Evolutionary conservation across 2,113 vertebrate genomes (phyloP).

Genomic region (Sander lucioperca): DNA sequence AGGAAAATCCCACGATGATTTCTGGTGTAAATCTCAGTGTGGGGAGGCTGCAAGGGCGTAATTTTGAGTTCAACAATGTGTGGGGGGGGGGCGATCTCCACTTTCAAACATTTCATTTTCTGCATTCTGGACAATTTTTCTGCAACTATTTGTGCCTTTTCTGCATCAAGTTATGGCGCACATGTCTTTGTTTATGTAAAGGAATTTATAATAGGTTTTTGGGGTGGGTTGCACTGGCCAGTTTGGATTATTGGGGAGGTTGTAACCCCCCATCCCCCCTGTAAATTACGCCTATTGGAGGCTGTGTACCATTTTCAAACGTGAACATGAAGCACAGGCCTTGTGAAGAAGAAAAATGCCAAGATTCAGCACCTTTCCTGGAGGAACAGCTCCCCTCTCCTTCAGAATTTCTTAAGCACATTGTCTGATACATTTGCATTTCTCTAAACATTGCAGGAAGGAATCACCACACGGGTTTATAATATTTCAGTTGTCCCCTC

Average conservation of each 20-base stretch:
- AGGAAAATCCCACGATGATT: conserved; percentile 54
- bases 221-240: no score
- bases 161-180: no score
- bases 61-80: no score
- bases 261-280: no score
- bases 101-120: no score
- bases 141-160: no score
- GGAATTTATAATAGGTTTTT: no score
- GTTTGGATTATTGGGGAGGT: no score
- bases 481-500: neutral
- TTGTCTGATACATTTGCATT: neutral
- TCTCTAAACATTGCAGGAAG: neutral
- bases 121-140: no score
- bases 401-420: neutral
- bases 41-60: neutral
- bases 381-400: conserved; percentile 70
- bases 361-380: conserved; percentile 70
- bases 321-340: neutral
- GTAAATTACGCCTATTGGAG: no score
- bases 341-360: conserved; percentile 1
- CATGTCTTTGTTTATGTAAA: no score
- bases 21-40: conserved; percentile 13
- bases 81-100: no score
- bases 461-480: neutral
- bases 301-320: neutral